These are phyloP conservation scores for Camelus dromedarius DNA, from an alignment of 2,113 vertebrate species.

Conservation along the genomic window DNA sequence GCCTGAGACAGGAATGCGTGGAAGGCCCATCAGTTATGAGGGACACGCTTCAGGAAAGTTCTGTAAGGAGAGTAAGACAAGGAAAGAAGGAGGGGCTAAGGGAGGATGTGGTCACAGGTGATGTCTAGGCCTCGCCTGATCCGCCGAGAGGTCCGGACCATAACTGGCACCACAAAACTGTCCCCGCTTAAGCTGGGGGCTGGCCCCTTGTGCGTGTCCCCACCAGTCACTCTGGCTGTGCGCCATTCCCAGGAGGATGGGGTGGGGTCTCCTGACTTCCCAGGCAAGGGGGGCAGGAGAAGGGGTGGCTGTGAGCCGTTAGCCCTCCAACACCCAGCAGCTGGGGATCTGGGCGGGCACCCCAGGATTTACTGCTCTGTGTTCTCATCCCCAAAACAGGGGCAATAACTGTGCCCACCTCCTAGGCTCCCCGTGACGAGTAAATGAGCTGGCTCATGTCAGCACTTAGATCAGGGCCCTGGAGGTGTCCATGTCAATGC, in stretches of 20 bases:
- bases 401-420: no score
- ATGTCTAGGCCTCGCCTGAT: not conserved
- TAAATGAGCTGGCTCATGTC: not conserved
- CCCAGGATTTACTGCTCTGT: not conserved
- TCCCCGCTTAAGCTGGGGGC: not conserved
- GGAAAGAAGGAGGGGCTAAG: not conserved
- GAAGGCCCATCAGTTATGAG: rapidly evolving
- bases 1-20: rapidly evolving
- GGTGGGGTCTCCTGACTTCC: not conserved
- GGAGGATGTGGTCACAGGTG: not conserved
- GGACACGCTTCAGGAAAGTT: not conserved
- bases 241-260: not conserved
- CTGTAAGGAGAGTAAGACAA: not conserved
- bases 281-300: not conserved
- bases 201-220: not conserved
- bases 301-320: not conserved
- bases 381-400: not conserved
- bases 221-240: not conserved
- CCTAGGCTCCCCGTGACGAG: rapidly evolving
- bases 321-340: not conserved
- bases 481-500: rapidly evolving
- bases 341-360: not conserved
- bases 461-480: not conserved
- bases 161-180: rapidly evolving
- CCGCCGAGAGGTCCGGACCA: rapidly evolving